phyloP scores from a whole-genome alignment of 1,140 invertebrate genomes.

The Trypoxylus dichotomus region DNA sequence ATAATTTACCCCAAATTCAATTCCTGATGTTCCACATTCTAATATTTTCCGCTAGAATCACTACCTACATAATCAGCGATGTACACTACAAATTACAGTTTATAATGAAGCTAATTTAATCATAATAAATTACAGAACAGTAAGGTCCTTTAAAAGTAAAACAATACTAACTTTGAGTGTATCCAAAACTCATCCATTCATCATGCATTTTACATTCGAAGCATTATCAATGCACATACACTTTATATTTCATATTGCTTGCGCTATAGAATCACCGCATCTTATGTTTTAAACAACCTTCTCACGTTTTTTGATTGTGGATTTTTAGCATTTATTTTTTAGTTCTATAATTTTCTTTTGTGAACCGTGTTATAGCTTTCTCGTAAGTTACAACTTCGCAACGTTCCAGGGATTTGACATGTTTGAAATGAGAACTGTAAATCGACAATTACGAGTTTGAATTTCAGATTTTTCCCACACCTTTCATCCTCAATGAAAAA shows the following conservation, averaged over 20 bases:
- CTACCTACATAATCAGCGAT: too few species aligned
- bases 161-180: background rate
- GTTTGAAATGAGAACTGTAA: slow-evolving; percentile 13
- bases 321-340: background rate
- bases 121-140: background rate
- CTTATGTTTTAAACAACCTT: background rate
- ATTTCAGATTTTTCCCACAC: too few species aligned
- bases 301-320: background rate
- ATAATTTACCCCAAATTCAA: too few species aligned
- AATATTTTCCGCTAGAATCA: too few species aligned
- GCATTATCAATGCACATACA: background rate
- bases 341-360: background rate
- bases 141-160: background rate
- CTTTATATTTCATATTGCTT: slow-evolving; percentile 1
- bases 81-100: too few species aligned
- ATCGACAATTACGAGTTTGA: background rate
- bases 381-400: background rate
- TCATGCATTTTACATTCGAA: background rate
- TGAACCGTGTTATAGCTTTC: background rate
- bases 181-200: background rate
- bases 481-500: too few species aligned
- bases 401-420: background rate
- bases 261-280: slow-evolving; percentile 13
- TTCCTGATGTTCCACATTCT: too few species aligned
- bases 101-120: too few species aligned